These are phyloP conservation scores for Lepisosteus osseus DNA, from an alignment of 2,113 vertebrate species.

Conservation along the genomic window DNA sequence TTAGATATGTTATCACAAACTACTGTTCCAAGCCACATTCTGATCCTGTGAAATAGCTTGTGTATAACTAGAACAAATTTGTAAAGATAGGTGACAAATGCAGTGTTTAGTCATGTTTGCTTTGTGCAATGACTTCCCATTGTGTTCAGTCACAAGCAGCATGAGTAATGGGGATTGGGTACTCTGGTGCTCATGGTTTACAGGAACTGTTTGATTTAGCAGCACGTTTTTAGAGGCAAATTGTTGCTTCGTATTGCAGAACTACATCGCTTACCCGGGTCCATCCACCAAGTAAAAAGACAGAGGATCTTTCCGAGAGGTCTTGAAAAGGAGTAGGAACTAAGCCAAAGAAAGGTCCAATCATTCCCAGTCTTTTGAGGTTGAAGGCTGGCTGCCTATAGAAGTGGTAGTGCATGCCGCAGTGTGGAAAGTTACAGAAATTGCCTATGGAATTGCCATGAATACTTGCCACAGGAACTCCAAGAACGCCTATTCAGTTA, in stretches of 20 bases:
- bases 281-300: neutral
- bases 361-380: slow-evolving; percentile 54
- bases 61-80: neutral
- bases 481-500: too few species aligned
- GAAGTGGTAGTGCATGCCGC: slow-evolving; percentile 15
- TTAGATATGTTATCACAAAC: too few species aligned
- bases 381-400: slow-evolving; percentile 49
- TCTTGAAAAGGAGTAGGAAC: slow-evolving; percentile 1
- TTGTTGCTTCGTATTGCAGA: slow-evolving; percentile 43
- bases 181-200: slow-evolving; percentile 7
- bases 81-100: too few species aligned
- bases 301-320: neutral
- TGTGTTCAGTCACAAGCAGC: slow-evolving; percentile 2
- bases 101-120: neutral
- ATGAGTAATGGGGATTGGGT: neutral
- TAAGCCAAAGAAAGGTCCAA: slow-evolving; percentile 47
- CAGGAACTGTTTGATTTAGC: slow-evolving; percentile 54
- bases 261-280: neutral
- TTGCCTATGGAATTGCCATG: neutral
- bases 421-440: slow-evolving; percentile 43
- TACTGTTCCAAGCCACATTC: too few species aligned
- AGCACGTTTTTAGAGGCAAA: slow-evolving; percentile 55
- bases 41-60: too few species aligned
- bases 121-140: slow-evolving; percentile 19
- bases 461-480: too few species aligned